Evolutionary conservation across 2,888 invertebrate genomes (phyloP).

Genomic region (Rhogogaster chlorosoma): DNA sequence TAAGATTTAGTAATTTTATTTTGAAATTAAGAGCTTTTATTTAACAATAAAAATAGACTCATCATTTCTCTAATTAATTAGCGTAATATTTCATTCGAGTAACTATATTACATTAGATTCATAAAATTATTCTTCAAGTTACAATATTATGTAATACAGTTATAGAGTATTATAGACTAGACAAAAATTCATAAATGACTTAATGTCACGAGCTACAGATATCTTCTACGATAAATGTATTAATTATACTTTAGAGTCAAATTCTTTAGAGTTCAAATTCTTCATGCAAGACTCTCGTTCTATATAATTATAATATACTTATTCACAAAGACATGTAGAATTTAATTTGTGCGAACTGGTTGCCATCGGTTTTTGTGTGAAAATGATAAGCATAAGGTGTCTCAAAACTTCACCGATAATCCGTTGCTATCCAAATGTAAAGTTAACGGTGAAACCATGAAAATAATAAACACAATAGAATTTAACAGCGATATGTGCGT

Average conservation of each 20-base stretch:
- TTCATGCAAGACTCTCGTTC: not conserved
- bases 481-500: not conserved
- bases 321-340: not conserved
- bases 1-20: not conserved
- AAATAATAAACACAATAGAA: not conserved
- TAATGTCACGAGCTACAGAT: not conserved
- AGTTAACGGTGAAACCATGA: not conserved
- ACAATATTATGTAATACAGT: constrained; percentile 61
- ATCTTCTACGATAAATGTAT: constrained; percentile 8
- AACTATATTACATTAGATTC: constrained; percentile 13
- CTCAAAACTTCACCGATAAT: not conserved
- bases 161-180: constrained; percentile 66
- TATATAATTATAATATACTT: not conserved
- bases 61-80: not conserved
- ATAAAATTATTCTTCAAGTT: constrained; percentile 60
- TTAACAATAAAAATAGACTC: not conserved
- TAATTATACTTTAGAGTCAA: not conserved
- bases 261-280: not conserved
- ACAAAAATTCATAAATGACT: constrained; percentile 57
- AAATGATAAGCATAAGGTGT: not conserved
- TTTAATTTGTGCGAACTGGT: not conserved
- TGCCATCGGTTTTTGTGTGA: not conserved
- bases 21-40: not conserved
- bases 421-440: not conserved
- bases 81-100: not conserved